Evolutionary conservation across 2,113 vertebrate genomes (phyloP), one percentile per base, ranked within the genome.

Genomic region (Panthera leo): DNA sequence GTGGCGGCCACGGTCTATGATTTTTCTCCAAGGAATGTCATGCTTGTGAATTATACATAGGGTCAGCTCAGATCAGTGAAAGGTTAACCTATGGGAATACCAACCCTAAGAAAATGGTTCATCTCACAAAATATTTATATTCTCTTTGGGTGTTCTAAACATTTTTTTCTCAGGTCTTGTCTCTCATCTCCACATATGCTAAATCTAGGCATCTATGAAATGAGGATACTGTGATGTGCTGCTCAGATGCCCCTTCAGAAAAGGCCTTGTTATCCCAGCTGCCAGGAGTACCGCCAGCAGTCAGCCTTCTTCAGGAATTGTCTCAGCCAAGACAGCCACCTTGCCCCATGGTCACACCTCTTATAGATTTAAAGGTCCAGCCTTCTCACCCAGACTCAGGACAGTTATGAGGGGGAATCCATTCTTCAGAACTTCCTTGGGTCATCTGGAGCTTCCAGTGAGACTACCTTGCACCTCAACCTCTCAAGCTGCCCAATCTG

Each of bases 1-100:
- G 0, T 75, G 70, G 93, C 82, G 25, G 34, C 42, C 70, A 23
- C 31, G n/a, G 63, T 91, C 51, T 85, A 27, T 91, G 70, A n/a
- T 34, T 85, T 84, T 76, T 39, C 85, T 14, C n/a, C 0, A 0
- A 85, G 75, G 88, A 76, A 63, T 7, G 5, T n/a, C 5, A 48
- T 67, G 73, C 51, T 76, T 91, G 13, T 91, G 88, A 92, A 85
- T 95, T 80, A 76, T 65, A 92, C 78, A 85, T 71, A 36, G 39
- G 31, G 29, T 63, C 58, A 85, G 25, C 53, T 94, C 51, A 71
- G 51, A 86, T 71, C 36, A 85, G 71, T 70, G 63, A 95, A 93
- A 82, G 10, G 14, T 63, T 96, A 75, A 48, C 85, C 73, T 63
- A 25, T 76, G 48, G 65, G 65, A 86, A 85, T 65, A 86, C 75